Conservation (phyloP, 2,888 invertebrate genomes). For the Eupithecia subumbrata region DNA sequence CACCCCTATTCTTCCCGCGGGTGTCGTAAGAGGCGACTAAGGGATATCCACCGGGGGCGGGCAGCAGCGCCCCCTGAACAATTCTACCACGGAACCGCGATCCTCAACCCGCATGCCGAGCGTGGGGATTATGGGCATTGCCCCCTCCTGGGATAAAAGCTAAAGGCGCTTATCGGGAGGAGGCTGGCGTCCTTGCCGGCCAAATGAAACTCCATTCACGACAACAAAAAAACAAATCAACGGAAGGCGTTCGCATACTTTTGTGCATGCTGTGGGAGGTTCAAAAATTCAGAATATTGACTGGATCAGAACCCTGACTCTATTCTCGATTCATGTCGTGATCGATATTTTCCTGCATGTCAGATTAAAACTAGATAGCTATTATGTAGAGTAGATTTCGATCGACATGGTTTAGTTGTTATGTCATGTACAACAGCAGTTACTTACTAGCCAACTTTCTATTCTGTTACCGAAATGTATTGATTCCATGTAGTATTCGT, state of each 20-base stretch:
- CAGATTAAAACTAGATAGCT: conserved; percentile 31
- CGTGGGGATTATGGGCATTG: too few relatives aligned
- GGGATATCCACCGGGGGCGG: too few relatives aligned
- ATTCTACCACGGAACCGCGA: too few relatives aligned
- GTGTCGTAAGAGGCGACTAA: too few relatives aligned
- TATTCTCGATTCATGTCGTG: conserved; percentile 19
- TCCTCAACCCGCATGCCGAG: too few relatives aligned
- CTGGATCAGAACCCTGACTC: not conserved
- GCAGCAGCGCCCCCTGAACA: too few relatives aligned
- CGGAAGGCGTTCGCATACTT: not conserved
- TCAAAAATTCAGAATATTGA: not conserved
- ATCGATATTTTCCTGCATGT: conserved; percentile 31
- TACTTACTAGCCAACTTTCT: conserved; percentile 24
- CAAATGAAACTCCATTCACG: too few relatives aligned
- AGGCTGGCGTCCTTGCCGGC: too few relatives aligned
- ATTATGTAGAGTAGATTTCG: conserved; percentile 35
- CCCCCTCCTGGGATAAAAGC: too few relatives aligned
- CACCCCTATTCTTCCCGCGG: too few relatives aligned
- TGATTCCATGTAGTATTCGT: not conserved
- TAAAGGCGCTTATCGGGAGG: too few relatives aligned
- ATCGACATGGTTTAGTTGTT: conserved; percentile 30
- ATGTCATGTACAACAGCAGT: conserved; percentile 17
- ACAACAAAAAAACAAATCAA: not conserved
- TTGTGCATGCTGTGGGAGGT: not conserved
- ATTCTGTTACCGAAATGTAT: conserved; percentile 15